Percentiles rank a stretch among this genome's conserved stretches.
Evolutionary conservation across 2,888 invertebrate species (phyloP).

Genomic region (Siphlonurus alternatus): DNA sequence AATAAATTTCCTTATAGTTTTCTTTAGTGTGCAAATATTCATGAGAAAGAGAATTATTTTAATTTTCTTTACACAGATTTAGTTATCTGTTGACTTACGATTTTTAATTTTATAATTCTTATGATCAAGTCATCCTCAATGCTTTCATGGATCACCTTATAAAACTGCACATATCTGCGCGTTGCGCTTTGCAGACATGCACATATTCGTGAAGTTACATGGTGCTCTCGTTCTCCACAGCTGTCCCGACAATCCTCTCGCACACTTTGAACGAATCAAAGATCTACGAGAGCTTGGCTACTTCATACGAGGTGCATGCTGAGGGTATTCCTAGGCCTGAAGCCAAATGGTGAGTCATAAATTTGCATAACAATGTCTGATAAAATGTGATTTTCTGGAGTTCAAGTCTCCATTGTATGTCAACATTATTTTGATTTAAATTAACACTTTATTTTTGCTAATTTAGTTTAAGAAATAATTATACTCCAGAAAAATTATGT

Average conservation of each 20-base stretch:
- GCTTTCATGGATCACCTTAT: no score
- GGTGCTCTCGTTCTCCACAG: slow-evolving; percentile 25
- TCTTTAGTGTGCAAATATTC: no score
- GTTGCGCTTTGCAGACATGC: no score
- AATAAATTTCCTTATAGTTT: no score
- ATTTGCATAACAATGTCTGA: neutral
- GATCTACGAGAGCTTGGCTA: slow-evolving; percentile 63
- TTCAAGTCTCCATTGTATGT: neutral
- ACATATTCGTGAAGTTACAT: no score
- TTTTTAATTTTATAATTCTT: no score
- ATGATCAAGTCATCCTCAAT: no score
- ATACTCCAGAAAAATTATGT: no score
- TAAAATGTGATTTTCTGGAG: neutral
- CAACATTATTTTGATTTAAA: neutral
- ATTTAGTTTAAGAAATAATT: neutral
- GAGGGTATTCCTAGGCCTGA: slow-evolving; percentile 60
- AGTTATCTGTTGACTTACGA: no score
- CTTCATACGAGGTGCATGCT: slow-evolving; percentile 61
- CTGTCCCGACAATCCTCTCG: slow-evolving; percentile 52
- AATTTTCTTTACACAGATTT: no score
- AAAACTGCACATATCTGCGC: no score
- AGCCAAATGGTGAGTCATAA: slow-evolving; percentile 42
- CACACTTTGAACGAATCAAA: slow-evolving; percentile 56
- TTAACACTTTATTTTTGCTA: neutral
- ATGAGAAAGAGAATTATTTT: no score